These are phyloP conservation scores for Frankliniella fusca DNA, from an alignment of 2,888 invertebrate genomes.

Conservation along the genomic window DNA sequence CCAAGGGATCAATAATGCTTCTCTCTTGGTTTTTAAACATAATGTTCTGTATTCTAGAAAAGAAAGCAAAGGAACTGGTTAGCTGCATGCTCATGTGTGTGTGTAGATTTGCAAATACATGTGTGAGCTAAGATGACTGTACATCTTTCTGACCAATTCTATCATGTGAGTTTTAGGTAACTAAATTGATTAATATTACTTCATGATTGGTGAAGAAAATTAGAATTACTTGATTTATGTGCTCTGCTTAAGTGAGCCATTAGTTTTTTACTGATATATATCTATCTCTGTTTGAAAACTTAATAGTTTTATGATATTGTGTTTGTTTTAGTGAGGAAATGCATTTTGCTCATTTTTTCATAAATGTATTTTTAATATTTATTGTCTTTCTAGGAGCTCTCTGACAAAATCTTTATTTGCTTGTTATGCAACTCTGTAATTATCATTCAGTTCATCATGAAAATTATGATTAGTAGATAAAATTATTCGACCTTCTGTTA, in stretches of 20 bases:
- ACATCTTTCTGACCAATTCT: not conserved
- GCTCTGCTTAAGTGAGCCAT: not conserved
- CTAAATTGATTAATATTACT: not conserved
- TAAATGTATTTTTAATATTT: not conserved
- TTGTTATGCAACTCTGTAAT: not conserved
- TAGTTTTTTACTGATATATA: not conserved
- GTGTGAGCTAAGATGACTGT: not conserved
- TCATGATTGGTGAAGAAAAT: not conserved
- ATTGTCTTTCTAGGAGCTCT: not conserved
- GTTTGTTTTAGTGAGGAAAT: not conserved
- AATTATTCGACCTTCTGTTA: not conserved
- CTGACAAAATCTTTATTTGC: not conserved
- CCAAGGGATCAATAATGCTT: not conserved
- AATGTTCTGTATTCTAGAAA: not conserved
- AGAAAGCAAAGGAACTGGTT: not conserved
- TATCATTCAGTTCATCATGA: too few relatives aligned
- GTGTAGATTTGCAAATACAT: not conserved
- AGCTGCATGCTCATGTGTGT: not conserved
- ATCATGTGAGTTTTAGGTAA: not conserved
- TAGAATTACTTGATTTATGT: not conserved
- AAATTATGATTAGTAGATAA: not conserved
- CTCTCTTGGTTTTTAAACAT: not conserved
- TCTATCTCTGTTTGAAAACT: conserved; percentile 6
- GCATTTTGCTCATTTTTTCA: not conserved
- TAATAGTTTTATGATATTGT: conserved; percentile 12